phyloP scores from a whole-genome alignment of 2,797 vertebrate genomes.

The Hyperoplus lanceolatus region DNA sequence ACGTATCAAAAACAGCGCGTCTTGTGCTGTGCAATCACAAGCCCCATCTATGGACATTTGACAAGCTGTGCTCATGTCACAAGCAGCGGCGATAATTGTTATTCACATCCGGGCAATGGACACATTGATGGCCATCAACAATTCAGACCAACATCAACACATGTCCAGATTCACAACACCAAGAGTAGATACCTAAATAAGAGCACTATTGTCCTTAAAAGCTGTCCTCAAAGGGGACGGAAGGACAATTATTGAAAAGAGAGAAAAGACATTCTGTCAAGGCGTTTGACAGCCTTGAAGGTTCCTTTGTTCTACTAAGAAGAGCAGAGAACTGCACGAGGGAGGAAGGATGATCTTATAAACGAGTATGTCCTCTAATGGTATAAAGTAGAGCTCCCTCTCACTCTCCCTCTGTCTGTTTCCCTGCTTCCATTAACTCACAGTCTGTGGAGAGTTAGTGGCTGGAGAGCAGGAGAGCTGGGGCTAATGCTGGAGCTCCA shows the following conservation, averaged over 20 bases:
- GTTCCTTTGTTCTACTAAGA: conserved; percentile 27
- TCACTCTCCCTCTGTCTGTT: conserved; percentile 60
- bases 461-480: conserved; percentile 75
- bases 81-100: conserved; percentile 91
- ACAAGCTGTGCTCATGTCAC: conserved; percentile 86
- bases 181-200: conserved; percentile 84
- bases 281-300: conserved; percentile 72
- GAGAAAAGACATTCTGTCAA: conserved; percentile 74
- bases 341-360: conserved; percentile 73
- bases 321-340: conserved; percentile 53
- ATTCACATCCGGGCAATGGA: conserved; percentile 84
- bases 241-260: conserved; percentile 66
- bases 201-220: conserved; percentile 76
- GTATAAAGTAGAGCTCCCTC: conserved; percentile 75
- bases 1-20: conserved; percentile 83
- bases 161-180: conserved; percentile 63
- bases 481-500: conserved; percentile 82
- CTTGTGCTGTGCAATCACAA: conserved; percentile 90
- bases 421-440: conserved; percentile 69
- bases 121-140: conserved; percentile 89
- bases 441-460: conserved; percentile 76
- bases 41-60: conserved; percentile 88
- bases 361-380: conserved; percentile 79
- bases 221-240: conserved; percentile 64
- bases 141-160: conserved; percentile 52